Evolutionary conservation across 1,140 invertebrate genomes (phyloP), one percentile per base, ranked within the genome.

Genomic region (Marisa cornuarietis): DNA sequence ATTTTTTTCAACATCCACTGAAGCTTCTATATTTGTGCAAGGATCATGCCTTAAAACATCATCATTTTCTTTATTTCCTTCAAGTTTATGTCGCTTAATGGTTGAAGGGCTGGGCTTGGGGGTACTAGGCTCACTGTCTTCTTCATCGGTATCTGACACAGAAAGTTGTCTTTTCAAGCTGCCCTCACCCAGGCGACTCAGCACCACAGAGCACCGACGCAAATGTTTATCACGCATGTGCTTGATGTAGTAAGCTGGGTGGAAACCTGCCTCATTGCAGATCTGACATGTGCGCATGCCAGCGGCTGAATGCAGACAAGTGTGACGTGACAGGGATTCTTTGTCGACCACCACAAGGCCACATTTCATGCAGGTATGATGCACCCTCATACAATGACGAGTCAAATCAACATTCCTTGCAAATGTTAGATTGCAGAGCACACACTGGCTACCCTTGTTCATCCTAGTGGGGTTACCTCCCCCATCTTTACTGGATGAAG

Each of bases 341-440:
- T 83, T 82, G 42, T 84, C 85, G 24, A 86, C 82, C 4, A 89
- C 87, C 9, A 89, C 88, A 85, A 89, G 87, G 22, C 88, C 88
- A 83, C 88, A 89, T 62, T 85, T 86, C 73, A 82, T 86, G 61
- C 88, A 89, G 20, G 88, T 88, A 14, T 88, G 85, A 81, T 89
- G 88, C 49, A 85, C 84, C 49, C 84, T 76, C 69, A 89, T 83
- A 80, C 88, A 89, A 74, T 89, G 88, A 14, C 87, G 79, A n/a
- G 88, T 89, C 24, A 89, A 78, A 63, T 88, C 86, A 31, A 87
- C 88, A 78, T 89, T 89, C 76, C 88, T 85, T 14, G 79, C 74
- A 80, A 89, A 89, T 54, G 86, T 87, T 26, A 86, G 81, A 66
- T 87, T 84, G 79, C 88, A 89, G 79, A 89, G 84, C 11, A 89